These are phyloP conservation scores for Pachypanchax playfairii DNA, from an alignment of 2,113 vertebrate genomes.

Conservation along the genomic window DNA sequence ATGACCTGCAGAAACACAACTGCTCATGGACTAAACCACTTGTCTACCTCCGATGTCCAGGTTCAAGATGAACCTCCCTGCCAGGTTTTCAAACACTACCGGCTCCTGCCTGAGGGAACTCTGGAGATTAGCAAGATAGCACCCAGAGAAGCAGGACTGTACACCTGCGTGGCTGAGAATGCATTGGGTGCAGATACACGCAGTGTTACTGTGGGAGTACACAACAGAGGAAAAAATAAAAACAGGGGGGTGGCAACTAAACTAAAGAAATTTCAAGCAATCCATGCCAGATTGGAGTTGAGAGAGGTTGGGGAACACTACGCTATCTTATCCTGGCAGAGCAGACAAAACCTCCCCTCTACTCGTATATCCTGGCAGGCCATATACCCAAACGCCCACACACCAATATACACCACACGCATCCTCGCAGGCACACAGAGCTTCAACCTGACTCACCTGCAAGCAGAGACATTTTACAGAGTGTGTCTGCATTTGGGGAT, in stretches of 20 bases:
- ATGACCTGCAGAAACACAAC: conserved; percentile 27
- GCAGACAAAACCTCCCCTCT: conserved; percentile 81
- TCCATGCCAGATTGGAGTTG: conserved; percentile 71
- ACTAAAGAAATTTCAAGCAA: conserved; percentile 29
- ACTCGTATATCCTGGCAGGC: conserved; percentile 89
- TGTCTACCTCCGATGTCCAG: conserved; percentile 8
- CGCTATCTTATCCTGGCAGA: conserved; percentile 86
- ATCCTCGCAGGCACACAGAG: conserved; percentile 86
- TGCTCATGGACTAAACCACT: conserved; percentile 33
- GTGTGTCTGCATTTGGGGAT: conserved; percentile 87
- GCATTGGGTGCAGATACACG: conserved; percentile 90
- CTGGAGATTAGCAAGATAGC: conserved; percentile 86
- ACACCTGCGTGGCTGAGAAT: conserved; percentile 96
- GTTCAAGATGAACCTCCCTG: conserved; percentile 19
- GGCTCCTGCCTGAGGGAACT: conserved; percentile 87
- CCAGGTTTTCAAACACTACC: conserved; percentile 65
- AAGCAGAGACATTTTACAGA: conserved; percentile 86
- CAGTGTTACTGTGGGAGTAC: conserved; percentile 84
- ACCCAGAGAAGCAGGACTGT: conserved; percentile 83
- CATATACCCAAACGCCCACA: conserved; percentile 58
- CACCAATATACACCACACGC: conserved; percentile 76
- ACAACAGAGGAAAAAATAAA: conserved; percentile 63
- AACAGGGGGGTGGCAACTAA: conserved; percentile 44
- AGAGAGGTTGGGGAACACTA: conserved; percentile 82
- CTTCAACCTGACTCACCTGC: conserved; percentile 92